Percentiles rank a stretch among this genome's conserved stretches.
These are phyloP conservation scores for Lysiphlebus fabarum DNA, from an alignment of 1,140 invertebrate genomes.

Conservation along the genomic window DNA sequence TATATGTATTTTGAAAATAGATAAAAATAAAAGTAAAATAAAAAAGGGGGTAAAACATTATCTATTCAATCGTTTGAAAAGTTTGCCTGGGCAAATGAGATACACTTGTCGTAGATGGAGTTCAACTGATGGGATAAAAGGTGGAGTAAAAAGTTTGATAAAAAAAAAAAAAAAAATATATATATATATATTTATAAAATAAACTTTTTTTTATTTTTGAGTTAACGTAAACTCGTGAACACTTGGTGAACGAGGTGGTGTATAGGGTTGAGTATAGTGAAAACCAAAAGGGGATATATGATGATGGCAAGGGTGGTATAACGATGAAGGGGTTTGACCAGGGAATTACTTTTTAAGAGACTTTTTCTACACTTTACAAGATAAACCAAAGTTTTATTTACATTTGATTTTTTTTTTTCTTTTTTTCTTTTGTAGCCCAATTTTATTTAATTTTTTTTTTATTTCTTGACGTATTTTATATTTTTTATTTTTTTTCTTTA, in stretches of 20 bases:
- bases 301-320: constrained; percentile 2
- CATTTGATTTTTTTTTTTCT: neutral
- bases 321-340: constrained; percentile 1
- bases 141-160: neutral
- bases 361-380: constrained; percentile 21
- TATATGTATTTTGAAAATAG: no score
- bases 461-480: neutral
- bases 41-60: neutral
- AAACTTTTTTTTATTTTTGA: constrained; percentile 6
- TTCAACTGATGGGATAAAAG: constrained; percentile 4
- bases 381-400: constrained; percentile 22
- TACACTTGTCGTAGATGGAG: constrained; percentile 16
- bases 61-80: constrained; percentile 8
- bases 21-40: no score
- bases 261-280: neutral
- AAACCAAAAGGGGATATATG: constrained; percentile 3
- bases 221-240: constrained; percentile 17
- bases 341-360: constrained; percentile 20
- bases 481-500: neutral
- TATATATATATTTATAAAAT: neutral
- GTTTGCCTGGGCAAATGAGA: constrained; percentile 17
- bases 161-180: constrained; percentile 3
- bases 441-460: neutral
- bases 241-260: constrained; percentile 8
- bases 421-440: no score